Conservation (phyloP, 1,140 invertebrate species). For the Reticulitermes speratus region DNA sequence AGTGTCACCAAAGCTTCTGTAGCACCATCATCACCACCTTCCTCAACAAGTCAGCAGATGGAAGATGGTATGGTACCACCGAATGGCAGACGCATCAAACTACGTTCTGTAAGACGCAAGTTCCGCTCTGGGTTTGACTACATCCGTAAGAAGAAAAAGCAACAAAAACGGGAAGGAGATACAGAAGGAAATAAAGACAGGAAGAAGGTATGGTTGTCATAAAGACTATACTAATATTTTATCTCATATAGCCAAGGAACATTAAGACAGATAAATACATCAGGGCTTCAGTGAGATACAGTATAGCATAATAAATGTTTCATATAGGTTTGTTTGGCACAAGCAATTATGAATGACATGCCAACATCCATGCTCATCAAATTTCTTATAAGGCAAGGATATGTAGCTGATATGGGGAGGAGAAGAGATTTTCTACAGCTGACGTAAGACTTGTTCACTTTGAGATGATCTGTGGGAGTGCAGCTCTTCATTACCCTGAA, state of each 20-base stretch:
- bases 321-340: too few relatives aligned
- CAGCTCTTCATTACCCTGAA: too few relatives aligned
- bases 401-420: too few relatives aligned
- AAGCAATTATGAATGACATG: too few relatives aligned
- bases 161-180: slow-evolving; percentile 46
- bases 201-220: slow-evolving; percentile 44
- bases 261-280: neutral
- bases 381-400: too few relatives aligned
- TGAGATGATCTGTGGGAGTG: too few relatives aligned
- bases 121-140: slow-evolving; percentile 83
- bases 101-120: slow-evolving; percentile 57
- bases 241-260: neutral
- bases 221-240: slow-evolving; percentile 31
- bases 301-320: too few relatives aligned
- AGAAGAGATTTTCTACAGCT: too few relatives aligned
- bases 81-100: slow-evolving; percentile 50
- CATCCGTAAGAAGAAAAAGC: slow-evolving; percentile 81
- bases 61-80: slow-evolving; percentile 3
- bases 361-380: too few relatives aligned
- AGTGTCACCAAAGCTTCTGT: neutral
- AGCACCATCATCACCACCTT: neutral
- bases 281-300: too few relatives aligned
- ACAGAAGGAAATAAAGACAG: slow-evolving; percentile 46
- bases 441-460: too few relatives aligned
- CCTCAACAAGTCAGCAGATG: slow-evolving; percentile 38